Evolutionary conservation across 2,888 invertebrate genomes (phyloP).

Genomic region (Sycophila texana): DNA sequence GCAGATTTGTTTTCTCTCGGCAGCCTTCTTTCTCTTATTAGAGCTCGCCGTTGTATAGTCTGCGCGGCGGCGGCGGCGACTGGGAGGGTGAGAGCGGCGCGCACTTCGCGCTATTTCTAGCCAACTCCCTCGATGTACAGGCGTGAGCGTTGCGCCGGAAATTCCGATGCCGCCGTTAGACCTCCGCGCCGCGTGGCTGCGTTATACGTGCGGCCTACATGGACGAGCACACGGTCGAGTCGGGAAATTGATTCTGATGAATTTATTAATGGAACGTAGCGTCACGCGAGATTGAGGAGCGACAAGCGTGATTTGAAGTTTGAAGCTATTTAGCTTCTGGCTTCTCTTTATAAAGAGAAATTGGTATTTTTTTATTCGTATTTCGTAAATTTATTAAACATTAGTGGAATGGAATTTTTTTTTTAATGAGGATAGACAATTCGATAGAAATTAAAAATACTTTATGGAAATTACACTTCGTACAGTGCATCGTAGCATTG

Average conservation of each 20-base stretch:
- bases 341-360: too few relatives aligned
- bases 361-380: too few relatives aligned
- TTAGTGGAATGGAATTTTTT: too few relatives aligned
- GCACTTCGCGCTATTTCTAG: not conserved
- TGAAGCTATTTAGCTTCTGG: slow-evolving; percentile 8
- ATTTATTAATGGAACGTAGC: not conserved
- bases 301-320: not conserved
- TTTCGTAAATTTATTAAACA: too few relatives aligned
- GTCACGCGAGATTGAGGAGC: not conserved
- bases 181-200: not conserved
- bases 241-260: slow-evolving; percentile 3
- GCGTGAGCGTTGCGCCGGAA: slow-evolving; percentile 12
- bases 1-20: slow-evolving; percentile 19
- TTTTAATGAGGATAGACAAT: too few relatives aligned
- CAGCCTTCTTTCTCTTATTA: not conserved
- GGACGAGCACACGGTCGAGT: not conserved
- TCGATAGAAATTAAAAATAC: too few relatives aligned
- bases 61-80: too few relatives aligned
- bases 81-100: too few relatives aligned
- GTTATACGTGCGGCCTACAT: not conserved
- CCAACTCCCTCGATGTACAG: too few relatives aligned
- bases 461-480: too few relatives aligned
- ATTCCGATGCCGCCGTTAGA: slow-evolving; percentile 19
- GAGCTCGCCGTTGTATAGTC: too few relatives aligned
- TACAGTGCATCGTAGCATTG: too few relatives aligned